phyloP scores from a whole-genome alignment of 2,113 vertebrate species.

The Leptobrachium ailaonicum region DNA sequence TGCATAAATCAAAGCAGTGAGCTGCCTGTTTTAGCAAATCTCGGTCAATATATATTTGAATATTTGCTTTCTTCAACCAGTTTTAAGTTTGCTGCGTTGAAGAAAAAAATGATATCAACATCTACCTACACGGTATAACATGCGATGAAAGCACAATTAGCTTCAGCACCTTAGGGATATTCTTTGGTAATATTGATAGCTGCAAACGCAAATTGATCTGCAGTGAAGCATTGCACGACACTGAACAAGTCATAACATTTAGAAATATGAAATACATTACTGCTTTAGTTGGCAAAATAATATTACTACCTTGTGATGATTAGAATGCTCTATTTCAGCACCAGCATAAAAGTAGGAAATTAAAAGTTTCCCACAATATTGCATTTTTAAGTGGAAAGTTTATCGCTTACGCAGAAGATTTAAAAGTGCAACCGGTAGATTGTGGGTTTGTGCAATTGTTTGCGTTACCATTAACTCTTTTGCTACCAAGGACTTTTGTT shows the following conservation, averaged over 20 bases:
- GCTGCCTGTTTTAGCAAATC: no score
- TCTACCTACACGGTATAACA: conserved; percentile 38
- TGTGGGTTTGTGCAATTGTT: no score
- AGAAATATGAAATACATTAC: conserved; percentile 25
- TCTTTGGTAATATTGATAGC: conserved; percentile 32
- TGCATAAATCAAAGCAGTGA: no score
- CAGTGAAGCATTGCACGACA: conserved; percentile 39
- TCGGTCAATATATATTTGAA: background rate
- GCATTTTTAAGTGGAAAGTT: conserved; percentile 6
- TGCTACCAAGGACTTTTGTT: no score
- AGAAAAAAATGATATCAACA: conserved; percentile 30
- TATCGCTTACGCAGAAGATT: background rate
- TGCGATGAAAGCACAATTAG: conserved; percentile 40
- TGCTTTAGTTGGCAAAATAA: conserved; percentile 23
- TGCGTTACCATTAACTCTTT: no score
- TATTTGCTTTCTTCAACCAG: conserved; percentile 10
- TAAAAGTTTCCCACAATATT: conserved; percentile 19
- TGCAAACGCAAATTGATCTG: conserved; percentile 43
- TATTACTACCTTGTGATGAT: conserved; percentile 23
- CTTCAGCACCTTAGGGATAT: conserved; percentile 31
- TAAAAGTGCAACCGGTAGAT: background rate
- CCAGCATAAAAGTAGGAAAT: conserved; percentile 18
- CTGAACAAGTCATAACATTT: conserved; percentile 25
- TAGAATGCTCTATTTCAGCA: conserved; percentile 12
- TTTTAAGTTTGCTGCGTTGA: conserved; percentile 7